Conservation (phyloP, 2,113 vertebrate genomes). For the Rhodinocichla rosea region DNA sequence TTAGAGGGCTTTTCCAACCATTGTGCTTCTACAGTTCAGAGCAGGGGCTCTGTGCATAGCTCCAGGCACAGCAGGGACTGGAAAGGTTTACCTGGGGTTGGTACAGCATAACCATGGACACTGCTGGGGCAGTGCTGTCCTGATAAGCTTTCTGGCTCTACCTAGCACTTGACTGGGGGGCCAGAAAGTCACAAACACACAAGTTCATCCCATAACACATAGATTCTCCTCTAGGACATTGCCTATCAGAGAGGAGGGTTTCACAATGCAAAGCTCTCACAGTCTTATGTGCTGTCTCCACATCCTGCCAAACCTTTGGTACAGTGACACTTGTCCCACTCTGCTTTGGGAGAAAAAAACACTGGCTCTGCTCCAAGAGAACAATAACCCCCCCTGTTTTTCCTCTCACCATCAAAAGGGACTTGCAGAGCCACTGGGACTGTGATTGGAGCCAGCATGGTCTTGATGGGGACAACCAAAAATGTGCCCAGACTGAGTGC, state of each 20-base stretch:
- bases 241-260: background rate
- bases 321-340: background rate
- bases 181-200: background rate
- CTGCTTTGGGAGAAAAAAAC: background rate
- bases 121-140: background rate
- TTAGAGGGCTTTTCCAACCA: background rate
- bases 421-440: background rate
- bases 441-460: fast-evolving
- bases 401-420: background rate
- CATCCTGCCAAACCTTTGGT: constrained; percentile 3
- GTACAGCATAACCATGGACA: background rate
- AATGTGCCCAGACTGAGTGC: background rate
- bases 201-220: background rate
- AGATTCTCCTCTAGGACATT: background rate
- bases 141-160: background rate
- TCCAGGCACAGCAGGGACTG: background rate
- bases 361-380: background rate
- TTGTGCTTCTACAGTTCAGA: background rate
- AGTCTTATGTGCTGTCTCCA: fast-evolving
- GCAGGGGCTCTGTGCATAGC: background rate
- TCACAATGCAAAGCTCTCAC: background rate
- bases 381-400: background rate
- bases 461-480: background rate
- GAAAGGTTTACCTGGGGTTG: background rate
- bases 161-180: background rate